phyloP scores from a whole-genome alignment of 2,888 invertebrate species.

The Thereva nobilitata region DNA sequence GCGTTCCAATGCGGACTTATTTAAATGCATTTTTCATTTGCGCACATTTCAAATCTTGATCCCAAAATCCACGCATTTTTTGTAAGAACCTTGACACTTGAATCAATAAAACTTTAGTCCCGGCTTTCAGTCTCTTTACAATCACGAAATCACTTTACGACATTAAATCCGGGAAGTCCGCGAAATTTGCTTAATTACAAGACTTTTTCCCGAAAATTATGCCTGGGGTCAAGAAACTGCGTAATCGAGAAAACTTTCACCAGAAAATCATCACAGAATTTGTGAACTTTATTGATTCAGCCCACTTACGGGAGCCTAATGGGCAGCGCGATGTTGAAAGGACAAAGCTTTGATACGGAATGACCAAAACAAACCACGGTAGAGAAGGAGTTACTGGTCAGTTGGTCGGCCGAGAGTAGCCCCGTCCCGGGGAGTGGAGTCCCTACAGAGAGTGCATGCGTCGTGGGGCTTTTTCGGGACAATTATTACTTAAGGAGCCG shows the following conservation, averaged over 20 bases:
- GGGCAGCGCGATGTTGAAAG: constrained; percentile 6
- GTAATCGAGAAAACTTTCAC: not conserved
- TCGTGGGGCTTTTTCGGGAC: constrained; percentile 6
- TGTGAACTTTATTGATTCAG: constrained; percentile 26
- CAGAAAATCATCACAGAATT: not conserved
- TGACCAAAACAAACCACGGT: constrained; percentile 50
- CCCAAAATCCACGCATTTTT: too few relatives aligned
- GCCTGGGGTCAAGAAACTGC: too few relatives aligned
- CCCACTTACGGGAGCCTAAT: not conserved
- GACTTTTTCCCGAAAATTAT: too few relatives aligned
- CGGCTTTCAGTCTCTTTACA: too few relatives aligned
- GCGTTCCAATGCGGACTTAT: not conserved
- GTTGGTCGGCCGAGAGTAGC: constrained; percentile 23
- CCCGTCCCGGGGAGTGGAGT: constrained; percentile 13
- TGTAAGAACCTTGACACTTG: too few relatives aligned
- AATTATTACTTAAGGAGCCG: constrained; percentile 1
- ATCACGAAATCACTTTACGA: too few relatives aligned
- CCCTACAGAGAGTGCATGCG: constrained; percentile 32
- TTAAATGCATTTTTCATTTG: constrained; percentile 1
- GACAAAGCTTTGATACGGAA: constrained; percentile 51
- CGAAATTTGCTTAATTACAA: too few relatives aligned
- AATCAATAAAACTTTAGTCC: too few relatives aligned
- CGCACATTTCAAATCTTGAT: not conserved
- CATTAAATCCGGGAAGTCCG: too few relatives aligned
- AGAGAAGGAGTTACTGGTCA: constrained; percentile 33